Evolutionary conservation across 2,888 invertebrate genomes (phyloP).

Genomic region (Cataglyphis altisquamis): DNA sequence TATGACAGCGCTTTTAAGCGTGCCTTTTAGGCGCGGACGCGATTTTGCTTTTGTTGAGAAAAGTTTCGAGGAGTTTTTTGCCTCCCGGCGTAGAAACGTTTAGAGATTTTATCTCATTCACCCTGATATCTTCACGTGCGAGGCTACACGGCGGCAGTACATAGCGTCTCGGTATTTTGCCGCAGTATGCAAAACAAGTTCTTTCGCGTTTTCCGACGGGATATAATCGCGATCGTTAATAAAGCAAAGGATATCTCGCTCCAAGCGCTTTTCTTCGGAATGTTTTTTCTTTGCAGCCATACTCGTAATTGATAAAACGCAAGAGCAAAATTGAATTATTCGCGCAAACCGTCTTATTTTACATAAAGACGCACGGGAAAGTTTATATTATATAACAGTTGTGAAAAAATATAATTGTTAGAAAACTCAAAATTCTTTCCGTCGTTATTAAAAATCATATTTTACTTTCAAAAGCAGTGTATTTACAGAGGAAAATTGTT

Average conservation of each 20-base stretch:
- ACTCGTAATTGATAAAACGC: conserved; percentile 11
- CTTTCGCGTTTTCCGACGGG: conserved; percentile 11
- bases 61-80: conserved; percentile 43
- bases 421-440: no score
- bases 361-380: neutral
- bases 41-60: conserved; percentile 17
- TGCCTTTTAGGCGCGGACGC: conserved; percentile 6
- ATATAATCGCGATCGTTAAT: conserved; percentile 41
- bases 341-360: neutral
- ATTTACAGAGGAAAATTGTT: neutral
- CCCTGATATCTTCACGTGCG: conserved; percentile 29
- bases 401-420: neutral
- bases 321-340: conserved; percentile 10
- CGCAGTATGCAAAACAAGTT: conserved; percentile 38
- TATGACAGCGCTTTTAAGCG: neutral
- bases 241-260: conserved; percentile 28
- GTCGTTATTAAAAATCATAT: neutral
- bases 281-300: neutral
- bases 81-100: conserved; percentile 15
- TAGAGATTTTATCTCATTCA: conserved; percentile 48
- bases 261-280: neutral
- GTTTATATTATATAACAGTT: neutral
- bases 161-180: neutral
- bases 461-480: neutral
- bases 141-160: neutral